These are phyloP conservation scores for Procavia capensis DNA, from an alignment of 2,113 vertebrate species.

Conservation along the genomic window DNA sequence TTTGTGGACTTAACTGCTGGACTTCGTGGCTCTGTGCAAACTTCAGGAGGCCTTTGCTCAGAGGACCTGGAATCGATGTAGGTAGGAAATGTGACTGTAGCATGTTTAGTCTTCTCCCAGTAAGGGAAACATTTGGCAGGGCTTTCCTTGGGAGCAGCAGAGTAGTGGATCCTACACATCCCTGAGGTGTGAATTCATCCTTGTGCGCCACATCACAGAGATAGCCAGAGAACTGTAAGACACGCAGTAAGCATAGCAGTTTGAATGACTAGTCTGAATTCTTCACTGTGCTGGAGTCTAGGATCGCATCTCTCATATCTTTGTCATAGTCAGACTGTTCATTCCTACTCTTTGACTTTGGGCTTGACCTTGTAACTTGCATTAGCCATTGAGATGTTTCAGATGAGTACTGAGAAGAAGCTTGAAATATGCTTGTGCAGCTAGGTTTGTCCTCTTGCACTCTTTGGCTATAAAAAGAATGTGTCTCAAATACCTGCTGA, in stretches of 20 bases:
- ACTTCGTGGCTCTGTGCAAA: too few species aligned
- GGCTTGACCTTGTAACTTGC: not conserved
- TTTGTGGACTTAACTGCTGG: too few species aligned
- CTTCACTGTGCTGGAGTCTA: not conserved
- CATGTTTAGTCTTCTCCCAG: not conserved
- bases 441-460: not conserved
- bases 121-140: not conserved
- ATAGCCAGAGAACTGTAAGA: not conserved
- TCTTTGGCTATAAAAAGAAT: not conserved
- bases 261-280: not conserved
- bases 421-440: not conserved
- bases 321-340: not conserved
- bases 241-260: not conserved
- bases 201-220: not conserved
- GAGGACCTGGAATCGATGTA: not conserved
- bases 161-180: not conserved
- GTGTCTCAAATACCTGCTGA: not conserved
- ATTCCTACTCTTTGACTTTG: not conserved
- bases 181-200: not conserved
- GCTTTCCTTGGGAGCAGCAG: not conserved
- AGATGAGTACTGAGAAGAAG: conserved; percentile 2
- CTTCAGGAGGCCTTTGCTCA: not conserved
- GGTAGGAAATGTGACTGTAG: not conserved
- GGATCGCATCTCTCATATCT: not conserved
- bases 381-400: not conserved